Conservation (phyloP, 2,797 vertebrate species). For the Notolepis coatsorum region DNA sequence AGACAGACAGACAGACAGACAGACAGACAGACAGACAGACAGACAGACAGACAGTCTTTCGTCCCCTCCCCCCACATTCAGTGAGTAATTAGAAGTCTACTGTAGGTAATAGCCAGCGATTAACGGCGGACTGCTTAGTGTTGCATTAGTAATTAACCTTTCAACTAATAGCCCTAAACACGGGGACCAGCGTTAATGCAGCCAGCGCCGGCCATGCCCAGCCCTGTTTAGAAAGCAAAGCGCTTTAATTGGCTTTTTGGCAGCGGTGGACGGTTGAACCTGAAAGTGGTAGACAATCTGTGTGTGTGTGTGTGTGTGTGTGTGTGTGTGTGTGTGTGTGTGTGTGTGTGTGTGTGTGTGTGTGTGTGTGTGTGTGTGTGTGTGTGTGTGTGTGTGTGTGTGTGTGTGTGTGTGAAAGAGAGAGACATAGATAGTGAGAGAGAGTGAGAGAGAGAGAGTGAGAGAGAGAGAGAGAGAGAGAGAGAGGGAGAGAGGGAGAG, state of each 20-base stretch:
- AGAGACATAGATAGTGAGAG: constrained; percentile 7
- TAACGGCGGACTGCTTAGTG: constrained; percentile 86
- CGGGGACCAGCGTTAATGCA: constrained; percentile 85
- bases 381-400: constrained; percentile 21
- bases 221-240: constrained; percentile 85
- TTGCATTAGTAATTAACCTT: constrained; percentile 89
- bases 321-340: constrained; percentile 8
- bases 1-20: constrained; percentile 28
- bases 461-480: too few species aligned
- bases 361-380: constrained; percentile 15
- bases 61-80: constrained; percentile 29
- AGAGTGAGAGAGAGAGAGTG: neutral
- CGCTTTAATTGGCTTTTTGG: constrained; percentile 85
- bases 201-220: constrained; percentile 76
- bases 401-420: constrained; percentile 14
- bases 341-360: constrained; percentile 9
- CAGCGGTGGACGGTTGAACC: constrained; percentile 56
- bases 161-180: constrained; percentile 87
- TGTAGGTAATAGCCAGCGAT: constrained; percentile 89
- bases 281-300: constrained; percentile 36
- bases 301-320: constrained; percentile 8
- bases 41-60: constrained; percentile 17
- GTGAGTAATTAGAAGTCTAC: constrained; percentile 76
- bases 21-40: neutral
- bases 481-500: too few species aligned